Conservation (phyloP, 2,113 vertebrate species). For the Silurus meridionalis region DNA sequence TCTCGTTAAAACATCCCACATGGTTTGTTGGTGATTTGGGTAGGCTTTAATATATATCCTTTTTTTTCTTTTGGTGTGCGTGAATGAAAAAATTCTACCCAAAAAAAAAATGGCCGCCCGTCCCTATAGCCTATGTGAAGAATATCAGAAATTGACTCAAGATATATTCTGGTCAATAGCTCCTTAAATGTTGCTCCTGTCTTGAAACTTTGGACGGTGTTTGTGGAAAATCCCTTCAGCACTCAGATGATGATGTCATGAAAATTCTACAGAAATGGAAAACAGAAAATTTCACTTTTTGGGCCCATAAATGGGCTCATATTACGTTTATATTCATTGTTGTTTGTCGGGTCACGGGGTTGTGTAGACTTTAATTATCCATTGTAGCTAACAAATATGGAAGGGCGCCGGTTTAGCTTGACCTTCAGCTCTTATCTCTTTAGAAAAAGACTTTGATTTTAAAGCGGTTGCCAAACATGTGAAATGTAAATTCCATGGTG, state of each 20-base stretch:
- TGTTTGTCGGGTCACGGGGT: background rate
- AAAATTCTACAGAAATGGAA: background rate
- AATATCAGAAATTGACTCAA: background rate
- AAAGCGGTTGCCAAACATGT: background rate
- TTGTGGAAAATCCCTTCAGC: background rate
- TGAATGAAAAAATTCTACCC: too few relatives aligned
- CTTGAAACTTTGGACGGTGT: background rate
- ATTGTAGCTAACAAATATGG: background rate
- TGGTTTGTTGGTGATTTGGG: too few relatives aligned
- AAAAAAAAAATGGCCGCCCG: too few relatives aligned
- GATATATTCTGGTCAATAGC: background rate
- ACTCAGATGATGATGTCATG: background rate
- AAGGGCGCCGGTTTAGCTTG: background rate
- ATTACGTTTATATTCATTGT: too few relatives aligned
- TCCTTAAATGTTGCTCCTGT: background rate
- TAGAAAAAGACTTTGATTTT: background rate
- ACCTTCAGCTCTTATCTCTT: background rate
- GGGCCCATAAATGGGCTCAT: too few relatives aligned
- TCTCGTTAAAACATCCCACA: too few relatives aligned
- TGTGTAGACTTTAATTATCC: background rate
- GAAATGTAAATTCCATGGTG: background rate
- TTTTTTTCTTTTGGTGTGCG: too few relatives aligned
- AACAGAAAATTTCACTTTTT: background rate
- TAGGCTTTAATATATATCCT: too few relatives aligned
- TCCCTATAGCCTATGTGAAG: background rate